Percentiles rank a stretch among this genome's conserved stretches.
Evolutionary conservation across 2,888 invertebrate species (phyloP).

Genomic region (Campoletis raptor): DNA sequence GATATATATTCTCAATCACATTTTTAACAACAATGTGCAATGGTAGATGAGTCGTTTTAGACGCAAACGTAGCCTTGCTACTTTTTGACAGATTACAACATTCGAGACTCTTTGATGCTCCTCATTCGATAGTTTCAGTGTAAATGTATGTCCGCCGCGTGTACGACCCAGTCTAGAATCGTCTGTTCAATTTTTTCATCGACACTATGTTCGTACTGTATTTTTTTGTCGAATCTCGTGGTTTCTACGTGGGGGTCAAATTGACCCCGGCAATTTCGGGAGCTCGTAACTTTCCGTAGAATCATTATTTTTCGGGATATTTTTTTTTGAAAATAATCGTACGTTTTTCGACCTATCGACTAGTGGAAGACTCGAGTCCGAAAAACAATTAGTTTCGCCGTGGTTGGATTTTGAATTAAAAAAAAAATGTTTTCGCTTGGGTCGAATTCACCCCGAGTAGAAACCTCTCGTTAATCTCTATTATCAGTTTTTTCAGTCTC

Average conservation of each 20-base stretch:
- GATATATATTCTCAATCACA: background rate
- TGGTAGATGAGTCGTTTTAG: background rate
- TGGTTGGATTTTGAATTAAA: background rate
- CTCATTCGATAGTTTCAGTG: background rate
- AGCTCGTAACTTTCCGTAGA: background rate
- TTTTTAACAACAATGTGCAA: background rate
- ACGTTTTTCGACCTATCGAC: background rate
- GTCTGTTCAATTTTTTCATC: background rate
- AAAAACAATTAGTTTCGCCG: background rate
- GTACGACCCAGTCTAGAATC: background rate
- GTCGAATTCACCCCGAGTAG: no score
- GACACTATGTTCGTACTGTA: no score
- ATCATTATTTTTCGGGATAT: background rate
- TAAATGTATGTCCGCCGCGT: background rate
- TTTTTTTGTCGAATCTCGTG: no score
- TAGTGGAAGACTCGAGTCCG: background rate
- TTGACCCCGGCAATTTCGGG: background rate
- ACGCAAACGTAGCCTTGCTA: background rate
- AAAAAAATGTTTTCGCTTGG: background rate
- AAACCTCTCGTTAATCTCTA: background rate
- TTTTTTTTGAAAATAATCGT: background rate
- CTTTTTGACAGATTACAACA: background rate
- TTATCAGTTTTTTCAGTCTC: background rate
- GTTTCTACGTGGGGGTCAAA: background rate
- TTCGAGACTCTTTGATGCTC: background rate